Evolutionary conservation across 2,797 vertebrate species (phyloP).

Genomic region (Poeciliopsis turneri): DNA sequence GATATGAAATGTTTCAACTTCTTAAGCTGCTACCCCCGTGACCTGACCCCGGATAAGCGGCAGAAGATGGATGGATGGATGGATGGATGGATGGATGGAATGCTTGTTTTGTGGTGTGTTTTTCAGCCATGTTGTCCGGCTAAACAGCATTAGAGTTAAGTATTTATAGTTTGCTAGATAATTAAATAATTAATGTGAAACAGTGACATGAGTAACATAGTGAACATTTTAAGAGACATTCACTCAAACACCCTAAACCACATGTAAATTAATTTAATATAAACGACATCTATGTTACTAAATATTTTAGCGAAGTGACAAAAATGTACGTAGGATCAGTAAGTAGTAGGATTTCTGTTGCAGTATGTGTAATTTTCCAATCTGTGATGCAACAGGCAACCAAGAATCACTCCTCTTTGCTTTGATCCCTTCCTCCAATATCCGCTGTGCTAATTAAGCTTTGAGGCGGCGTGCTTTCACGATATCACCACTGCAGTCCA

Average conservation of each 20-base stretch:
- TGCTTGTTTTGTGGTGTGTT: too few relatives aligned
- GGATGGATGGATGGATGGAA: too few relatives aligned
- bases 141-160: too few relatives aligned
- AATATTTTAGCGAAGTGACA: background rate
- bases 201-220: too few relatives aligned
- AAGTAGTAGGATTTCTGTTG: background rate
- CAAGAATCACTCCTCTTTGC: constrained; percentile 17
- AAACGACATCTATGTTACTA: background rate
- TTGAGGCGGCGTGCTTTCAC: constrained; percentile 39
- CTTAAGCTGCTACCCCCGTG: too few relatives aligned
- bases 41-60: too few relatives aligned
- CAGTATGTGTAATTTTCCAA: background rate
- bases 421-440: constrained; percentile 57
- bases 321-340: background rate
- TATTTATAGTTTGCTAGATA: too few relatives aligned
- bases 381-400: constrained; percentile 5
- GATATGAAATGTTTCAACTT: too few relatives aligned
- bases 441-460: constrained; percentile 67
- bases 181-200: too few relatives aligned
- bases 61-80: too few relatives aligned
- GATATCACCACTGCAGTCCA: constrained; percentile 58
- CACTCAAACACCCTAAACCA: background rate
- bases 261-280: background rate
- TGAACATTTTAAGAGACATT: background rate
- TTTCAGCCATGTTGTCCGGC: too few relatives aligned